Percentiles rank a stretch among this genome's conserved stretches.
phyloP scores from a whole-genome alignment of 2,113 vertebrate genomes.

The Camelus bactrianus region DNA sequence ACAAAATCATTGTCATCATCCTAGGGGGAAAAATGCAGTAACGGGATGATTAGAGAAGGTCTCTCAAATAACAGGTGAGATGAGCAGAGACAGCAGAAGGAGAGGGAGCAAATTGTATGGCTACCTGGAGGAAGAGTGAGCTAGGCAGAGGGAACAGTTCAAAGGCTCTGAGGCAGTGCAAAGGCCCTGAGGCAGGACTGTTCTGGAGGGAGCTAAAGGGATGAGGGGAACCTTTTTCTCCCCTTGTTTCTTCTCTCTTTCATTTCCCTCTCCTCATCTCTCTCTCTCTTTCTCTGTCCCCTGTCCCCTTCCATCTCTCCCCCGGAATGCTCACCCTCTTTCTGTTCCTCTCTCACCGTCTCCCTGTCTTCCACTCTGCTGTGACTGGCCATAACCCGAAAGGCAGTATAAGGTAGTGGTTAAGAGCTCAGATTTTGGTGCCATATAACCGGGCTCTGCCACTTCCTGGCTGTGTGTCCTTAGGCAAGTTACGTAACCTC shows the following conservation, averaged over 20 bases:
- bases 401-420: constrained; percentile 82
- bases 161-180: constrained; percentile 12
- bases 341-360: constrained; percentile 86
- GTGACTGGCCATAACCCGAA: constrained; percentile 71
- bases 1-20: background rate
- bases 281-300: constrained; percentile 67
- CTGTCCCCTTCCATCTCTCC: constrained; percentile 73
- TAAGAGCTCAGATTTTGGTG: constrained; percentile 80
- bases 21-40: too few relatives aligned
- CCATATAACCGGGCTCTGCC: constrained; percentile 79
- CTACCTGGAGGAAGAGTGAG: background rate
- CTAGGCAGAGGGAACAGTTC: background rate
- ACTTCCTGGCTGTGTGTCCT: constrained; percentile 81
- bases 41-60: background rate
- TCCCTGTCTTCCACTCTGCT: constrained; percentile 77
- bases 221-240: constrained; percentile 79
- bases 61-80: background rate
- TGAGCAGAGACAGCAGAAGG: background rate
- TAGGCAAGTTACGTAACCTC: constrained; percentile 77
- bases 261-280: constrained; percentile 72
- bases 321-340: constrained; percentile 79
- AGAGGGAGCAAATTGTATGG: background rate
- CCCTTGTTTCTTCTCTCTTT: constrained; percentile 81
- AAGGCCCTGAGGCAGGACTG: constrained; percentile 7
- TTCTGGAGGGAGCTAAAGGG: constrained; percentile 65